phyloP scores from a whole-genome alignment of 2,888 invertebrate species.

The Limnephilus rhombicus region DNA sequence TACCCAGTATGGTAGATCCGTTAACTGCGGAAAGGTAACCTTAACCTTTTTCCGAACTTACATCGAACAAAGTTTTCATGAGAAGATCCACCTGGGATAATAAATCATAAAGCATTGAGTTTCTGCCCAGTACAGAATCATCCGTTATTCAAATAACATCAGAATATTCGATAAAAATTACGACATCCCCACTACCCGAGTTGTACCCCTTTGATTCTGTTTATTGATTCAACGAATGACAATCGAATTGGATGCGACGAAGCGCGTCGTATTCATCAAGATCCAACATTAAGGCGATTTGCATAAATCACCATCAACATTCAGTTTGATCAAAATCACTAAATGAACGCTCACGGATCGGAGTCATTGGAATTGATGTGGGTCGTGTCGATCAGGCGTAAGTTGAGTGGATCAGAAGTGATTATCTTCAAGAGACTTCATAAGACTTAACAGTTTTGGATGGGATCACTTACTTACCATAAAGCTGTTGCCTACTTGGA shows the following conservation, averaged over 20 bases:
- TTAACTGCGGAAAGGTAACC: neutral
- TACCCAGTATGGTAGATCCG: neutral
- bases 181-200: neutral
- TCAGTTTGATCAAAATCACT: conserved; percentile 1
- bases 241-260: neutral
- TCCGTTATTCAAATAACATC: neutral
- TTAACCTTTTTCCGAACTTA: neutral
- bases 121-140: neutral
- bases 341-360: neutral
- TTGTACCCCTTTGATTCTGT: neutral
- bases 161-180: neutral
- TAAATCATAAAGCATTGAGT: neutral
- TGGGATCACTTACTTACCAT: neutral
- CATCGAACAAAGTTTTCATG: neutral
- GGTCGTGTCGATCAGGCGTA: conserved; percentile 1
- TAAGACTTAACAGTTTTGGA: neutral
- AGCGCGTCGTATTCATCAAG: neutral
- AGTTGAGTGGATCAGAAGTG: conserved; percentile 1
- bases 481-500: neutral
- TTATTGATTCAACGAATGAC: neutral
- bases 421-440: neutral
- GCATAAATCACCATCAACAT: conserved; percentile 1
- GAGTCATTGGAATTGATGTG: conserved; percentile 1
- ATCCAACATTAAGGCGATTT: neutral
- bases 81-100: neutral